phyloP scores from a whole-genome alignment of 2,888 invertebrate species.

The Rotaria macrura region DNA sequence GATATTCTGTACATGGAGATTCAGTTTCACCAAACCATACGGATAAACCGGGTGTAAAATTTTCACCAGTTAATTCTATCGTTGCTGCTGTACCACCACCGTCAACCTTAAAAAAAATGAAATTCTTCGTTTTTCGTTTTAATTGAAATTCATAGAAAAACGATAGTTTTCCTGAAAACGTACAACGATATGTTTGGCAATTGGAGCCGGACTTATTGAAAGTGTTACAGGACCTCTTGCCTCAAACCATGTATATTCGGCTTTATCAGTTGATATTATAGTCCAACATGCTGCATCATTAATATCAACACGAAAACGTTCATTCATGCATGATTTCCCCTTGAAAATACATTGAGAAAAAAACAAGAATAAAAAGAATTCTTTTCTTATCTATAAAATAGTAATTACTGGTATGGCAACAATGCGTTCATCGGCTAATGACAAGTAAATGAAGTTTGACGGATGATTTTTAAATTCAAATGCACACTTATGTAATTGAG shows the following conservation, averaged over 20 bases:
- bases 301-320: conserved; percentile 88
- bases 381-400: background rate
- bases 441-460: conserved; percentile 93
- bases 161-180: background rate
- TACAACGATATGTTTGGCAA: conserved; percentile 61
- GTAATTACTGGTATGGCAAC: conserved; percentile 76
- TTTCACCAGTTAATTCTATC: conserved; percentile 87
- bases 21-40: conserved; percentile 97
- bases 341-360: too few species aligned
- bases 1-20: conserved; percentile 81
- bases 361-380: too few species aligned
- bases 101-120: conserved; percentile 54
- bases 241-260: conserved; percentile 96
- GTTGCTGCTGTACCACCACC: conserved; percentile 77
- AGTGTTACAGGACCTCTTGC: conserved; percentile 92
- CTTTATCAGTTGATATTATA: conserved; percentile 96
- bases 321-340: conserved; percentile 92
- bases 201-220: conserved; percentile 91
- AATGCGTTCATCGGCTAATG: conserved; percentile 90
- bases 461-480: conserved; percentile 88
- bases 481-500: conserved; percentile 74
- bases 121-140: too few species aligned
- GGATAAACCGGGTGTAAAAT: conserved; percentile 83
- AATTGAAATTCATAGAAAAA: too few species aligned
- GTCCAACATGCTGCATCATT: conserved; percentile 99